These are phyloP conservation scores for Psophia crepitans DNA, from an alignment of 2,113 vertebrate species.

Conservation along the genomic window DNA sequence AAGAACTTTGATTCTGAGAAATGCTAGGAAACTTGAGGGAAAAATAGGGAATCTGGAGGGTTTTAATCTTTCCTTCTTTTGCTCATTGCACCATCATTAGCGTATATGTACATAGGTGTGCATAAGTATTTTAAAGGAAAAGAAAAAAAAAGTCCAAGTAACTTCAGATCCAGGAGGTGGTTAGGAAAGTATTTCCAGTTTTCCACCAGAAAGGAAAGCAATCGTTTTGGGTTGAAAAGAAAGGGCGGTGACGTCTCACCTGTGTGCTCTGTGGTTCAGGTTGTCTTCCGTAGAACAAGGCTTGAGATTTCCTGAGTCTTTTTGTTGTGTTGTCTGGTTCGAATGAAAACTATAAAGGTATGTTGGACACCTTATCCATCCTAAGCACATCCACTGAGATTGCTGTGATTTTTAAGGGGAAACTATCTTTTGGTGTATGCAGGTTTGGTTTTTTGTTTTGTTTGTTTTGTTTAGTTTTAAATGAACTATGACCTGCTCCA, in stretches of 20 bases:
- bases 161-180: neutral
- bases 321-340: neutral
- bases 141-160: neutral
- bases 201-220: neutral
- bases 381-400: neutral
- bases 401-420: neutral
- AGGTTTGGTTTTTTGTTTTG: neutral
- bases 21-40: neutral
- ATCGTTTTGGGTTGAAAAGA: neutral
- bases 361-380: neutral
- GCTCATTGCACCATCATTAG: neutral
- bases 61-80: neutral
- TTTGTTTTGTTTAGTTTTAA: too few species aligned
- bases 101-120: neutral
- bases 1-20: neutral
- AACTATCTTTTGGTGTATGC: neutral
- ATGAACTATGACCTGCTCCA: neutral
- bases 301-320: neutral
- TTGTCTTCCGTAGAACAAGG: neutral
- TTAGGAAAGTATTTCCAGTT: neutral
- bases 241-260: neutral
- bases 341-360: neutral
- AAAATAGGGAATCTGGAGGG: neutral
- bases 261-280: neutral
- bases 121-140: neutral